phyloP scores from a whole-genome alignment of 2,888 invertebrate species.

The Cerceris rybyensis region DNA sequence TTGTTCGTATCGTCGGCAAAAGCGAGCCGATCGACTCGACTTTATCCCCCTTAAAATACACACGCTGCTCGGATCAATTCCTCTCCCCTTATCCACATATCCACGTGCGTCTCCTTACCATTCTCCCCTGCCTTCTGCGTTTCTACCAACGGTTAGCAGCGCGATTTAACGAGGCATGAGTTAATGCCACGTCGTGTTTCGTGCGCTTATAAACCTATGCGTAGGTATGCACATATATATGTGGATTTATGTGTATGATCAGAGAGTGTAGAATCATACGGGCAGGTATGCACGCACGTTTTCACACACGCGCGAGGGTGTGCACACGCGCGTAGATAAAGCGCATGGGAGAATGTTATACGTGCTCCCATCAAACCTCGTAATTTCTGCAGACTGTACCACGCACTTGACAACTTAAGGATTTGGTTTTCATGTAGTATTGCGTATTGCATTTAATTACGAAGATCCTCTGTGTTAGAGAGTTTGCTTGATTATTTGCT shows the following conservation, averaged over 20 bases:
- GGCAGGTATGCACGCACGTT: slow-evolving; percentile 20
- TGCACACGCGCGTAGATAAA: slow-evolving; percentile 17
- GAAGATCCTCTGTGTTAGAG: neutral
- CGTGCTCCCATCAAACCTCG: slow-evolving; percentile 43
- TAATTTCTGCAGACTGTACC: slow-evolving; percentile 43
- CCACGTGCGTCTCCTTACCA: slow-evolving; percentile 30
- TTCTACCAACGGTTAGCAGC: slow-evolving; percentile 23
- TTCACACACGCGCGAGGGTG: no score
- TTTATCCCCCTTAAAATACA: slow-evolving; percentile 35
- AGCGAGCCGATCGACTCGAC: slow-evolving; percentile 27
- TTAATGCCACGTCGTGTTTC: slow-evolving; percentile 57
- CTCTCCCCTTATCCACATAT: neutral
- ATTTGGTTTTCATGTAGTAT: slow-evolving; percentile 24
- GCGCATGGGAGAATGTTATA: slow-evolving; percentile 34
- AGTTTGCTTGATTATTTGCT: no score
- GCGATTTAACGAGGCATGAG: slow-evolving; percentile 67
- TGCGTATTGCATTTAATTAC: neutral
- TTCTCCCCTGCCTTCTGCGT: slow-evolving; percentile 26
- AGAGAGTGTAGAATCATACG: neutral
- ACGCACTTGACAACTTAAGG: slow-evolving; percentile 18
- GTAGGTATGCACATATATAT: slow-evolving; percentile 15
- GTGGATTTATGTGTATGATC: slow-evolving; percentile 4
- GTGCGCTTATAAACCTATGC: slow-evolving; percentile 53
- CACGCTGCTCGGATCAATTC: slow-evolving; percentile 32
- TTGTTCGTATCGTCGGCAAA: slow-evolving; percentile 5